Evolutionary conservation across 2,113 vertebrate species (phyloP).

Genomic region (Anser cygnoides): DNA sequence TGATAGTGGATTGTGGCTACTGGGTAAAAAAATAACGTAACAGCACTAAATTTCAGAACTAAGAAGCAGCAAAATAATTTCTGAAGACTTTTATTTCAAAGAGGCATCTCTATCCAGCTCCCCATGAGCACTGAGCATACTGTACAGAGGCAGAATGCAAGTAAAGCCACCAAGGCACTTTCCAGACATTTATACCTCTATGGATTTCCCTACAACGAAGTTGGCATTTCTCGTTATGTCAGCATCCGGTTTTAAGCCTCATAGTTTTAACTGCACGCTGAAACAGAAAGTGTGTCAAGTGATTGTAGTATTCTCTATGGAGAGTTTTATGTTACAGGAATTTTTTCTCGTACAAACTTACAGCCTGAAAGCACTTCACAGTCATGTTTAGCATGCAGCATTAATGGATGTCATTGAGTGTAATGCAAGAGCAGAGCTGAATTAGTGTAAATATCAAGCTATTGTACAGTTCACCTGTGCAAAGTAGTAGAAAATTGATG

Average conservation of each 20-base stretch:
- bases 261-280: neutral
- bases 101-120: neutral
- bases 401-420: neutral
- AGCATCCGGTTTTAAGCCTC: neutral
- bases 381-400: neutral
- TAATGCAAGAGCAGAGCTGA: neutral
- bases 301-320: neutral
- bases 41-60: neutral
- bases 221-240: neutral
- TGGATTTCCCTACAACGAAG: neutral
- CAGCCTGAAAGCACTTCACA: neutral
- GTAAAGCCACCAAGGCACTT: neutral
- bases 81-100: neutral
- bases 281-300: neutral
- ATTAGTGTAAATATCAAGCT: neutral
- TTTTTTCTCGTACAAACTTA: neutral
- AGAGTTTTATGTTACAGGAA: neutral
- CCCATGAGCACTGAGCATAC: neutral
- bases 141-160: neutral
- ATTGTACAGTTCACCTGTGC: fast-evolving
- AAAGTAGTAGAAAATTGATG: neutral
- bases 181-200: neutral
- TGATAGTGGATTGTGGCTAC: neutral
- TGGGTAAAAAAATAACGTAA: neutral
- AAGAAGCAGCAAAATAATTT: neutral